Conservation (phyloP, 2,797 vertebrate genomes). For the Morus bassanus region DNA sequence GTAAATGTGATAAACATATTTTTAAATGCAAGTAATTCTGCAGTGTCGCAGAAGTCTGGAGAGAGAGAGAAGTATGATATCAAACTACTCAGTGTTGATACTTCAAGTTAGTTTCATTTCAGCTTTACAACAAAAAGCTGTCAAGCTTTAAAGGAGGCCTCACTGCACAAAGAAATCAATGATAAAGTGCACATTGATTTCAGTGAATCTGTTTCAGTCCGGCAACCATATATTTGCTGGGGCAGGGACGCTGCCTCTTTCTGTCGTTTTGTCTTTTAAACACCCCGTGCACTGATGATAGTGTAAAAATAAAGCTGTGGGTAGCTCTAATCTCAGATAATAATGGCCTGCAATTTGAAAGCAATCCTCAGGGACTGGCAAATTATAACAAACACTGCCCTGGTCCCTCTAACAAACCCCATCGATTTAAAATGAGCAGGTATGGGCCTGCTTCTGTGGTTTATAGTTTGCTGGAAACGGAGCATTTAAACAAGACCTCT, state of each 20-base stretch:
- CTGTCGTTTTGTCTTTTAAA: slow-evolving; percentile 2
- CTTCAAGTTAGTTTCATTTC: slow-evolving; percentile 19
- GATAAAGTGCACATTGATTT: slow-evolving; percentile 22
- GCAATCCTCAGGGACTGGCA: background rate
- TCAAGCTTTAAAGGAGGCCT: slow-evolving; percentile 22
- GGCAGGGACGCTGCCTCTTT: background rate
- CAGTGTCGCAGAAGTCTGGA: background rate
- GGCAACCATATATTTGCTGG: background rate
- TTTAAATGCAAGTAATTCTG: background rate
- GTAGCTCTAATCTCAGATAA: background rate
- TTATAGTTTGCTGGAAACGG: background rate
- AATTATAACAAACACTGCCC: background rate
- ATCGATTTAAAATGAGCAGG: background rate
- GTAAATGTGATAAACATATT: background rate
- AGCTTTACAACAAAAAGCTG: slow-evolving; percentile 15
- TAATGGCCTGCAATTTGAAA: background rate
- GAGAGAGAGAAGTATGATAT: background rate
- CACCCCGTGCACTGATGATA: background rate
- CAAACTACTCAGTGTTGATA: background rate
- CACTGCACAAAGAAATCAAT: slow-evolving; percentile 11
- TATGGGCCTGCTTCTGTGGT: background rate
- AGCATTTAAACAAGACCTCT: background rate
- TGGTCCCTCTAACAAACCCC: background rate
- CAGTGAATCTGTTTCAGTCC: slow-evolving; percentile 3
- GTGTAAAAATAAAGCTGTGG: background rate